Evolutionary conservation across 2,888 invertebrate genomes (phyloP).

Genomic region (Elegia similella): DNA sequence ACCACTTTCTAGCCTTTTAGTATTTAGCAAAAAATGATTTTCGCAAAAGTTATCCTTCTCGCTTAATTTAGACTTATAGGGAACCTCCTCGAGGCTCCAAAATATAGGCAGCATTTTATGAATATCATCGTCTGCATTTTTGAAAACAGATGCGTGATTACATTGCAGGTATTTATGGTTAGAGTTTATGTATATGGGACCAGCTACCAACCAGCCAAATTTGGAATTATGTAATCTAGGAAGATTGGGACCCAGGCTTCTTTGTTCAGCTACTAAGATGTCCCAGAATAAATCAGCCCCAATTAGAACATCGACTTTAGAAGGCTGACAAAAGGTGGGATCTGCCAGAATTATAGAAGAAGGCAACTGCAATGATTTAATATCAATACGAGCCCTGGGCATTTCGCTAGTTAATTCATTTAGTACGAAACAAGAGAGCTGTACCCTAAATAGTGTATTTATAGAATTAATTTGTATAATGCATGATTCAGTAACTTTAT

Average conservation of each 20-base stretch:
- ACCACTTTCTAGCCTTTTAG: conserved; percentile 21
- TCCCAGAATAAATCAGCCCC: neutral
- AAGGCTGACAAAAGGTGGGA: neutral
- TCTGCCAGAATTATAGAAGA: too few relatives aligned
- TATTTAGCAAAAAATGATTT: conserved; percentile 22
- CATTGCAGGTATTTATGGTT: neutral
- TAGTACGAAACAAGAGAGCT: too few relatives aligned
- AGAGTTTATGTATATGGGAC: neutral
- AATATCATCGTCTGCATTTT: too few relatives aligned
- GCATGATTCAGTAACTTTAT: too few relatives aligned
- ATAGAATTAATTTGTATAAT: too few relatives aligned
- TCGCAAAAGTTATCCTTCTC: conserved; percentile 25
- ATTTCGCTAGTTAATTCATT: too few relatives aligned
- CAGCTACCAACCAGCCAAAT: neutral
- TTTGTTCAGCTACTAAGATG: too few relatives aligned
- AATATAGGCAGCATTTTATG: too few relatives aligned
- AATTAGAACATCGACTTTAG: neutral
- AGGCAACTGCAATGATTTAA: too few relatives aligned
- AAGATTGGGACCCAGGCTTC: neutral
- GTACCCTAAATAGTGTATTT: too few relatives aligned
- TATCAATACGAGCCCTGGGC: too few relatives aligned
- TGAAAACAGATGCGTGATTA: conserved; percentile 1
- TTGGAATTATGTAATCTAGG: neutral
- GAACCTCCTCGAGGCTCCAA: too few relatives aligned
- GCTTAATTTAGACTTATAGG: conserved; percentile 16